Evolutionary conservation across 1,140 invertebrate species (phyloP), one percentile per base, ranked within the genome.

Genomic region (Dreissena rostriformis): DNA sequence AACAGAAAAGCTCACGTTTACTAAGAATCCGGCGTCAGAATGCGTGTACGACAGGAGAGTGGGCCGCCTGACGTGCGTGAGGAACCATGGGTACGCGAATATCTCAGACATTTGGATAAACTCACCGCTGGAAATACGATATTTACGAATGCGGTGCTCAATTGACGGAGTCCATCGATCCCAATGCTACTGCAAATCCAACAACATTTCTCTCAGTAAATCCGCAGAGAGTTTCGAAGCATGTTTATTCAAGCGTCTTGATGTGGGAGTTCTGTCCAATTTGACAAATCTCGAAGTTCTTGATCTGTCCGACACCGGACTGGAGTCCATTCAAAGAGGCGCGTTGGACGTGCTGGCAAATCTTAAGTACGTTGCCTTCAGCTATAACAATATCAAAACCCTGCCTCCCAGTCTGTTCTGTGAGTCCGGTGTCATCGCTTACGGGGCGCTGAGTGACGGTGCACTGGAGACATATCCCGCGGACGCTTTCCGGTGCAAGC

Each of bases 231-330:
- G 24, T 5, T 68, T 28, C 19, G 22, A 8, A 22, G 26, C 10
- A 14, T 82, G 80, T 29, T 63, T 74, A 17, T 19, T 82, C 24
- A 49, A n/a, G 10, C 26, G 14, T 19, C 17, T 82, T 6, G 72
- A 67, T 39, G 24, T 63, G 1, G 57, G 52, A 8, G n/a, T 75
- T 55, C 51, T 82, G 0, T 55, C 22, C 51, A 11, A 17, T 15
- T 19, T 73, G 6, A 53, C 57, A 1, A 73, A 82, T 55, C 68
- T 82, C 10, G 80, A 82, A 82, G 68, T 74, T 14, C n/a, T 82
- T 11, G 80, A 82, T 68, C 52, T 82, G 10, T 82, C 80, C 0
- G 22, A 75, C 22, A 82, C 68, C 65, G 17, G 15, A 12, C 67
- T 82, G 2, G 26, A 52, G n/a, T 52, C 80, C 0, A 26, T 82